Evolutionary conservation across 30 jellyfish, hydroid and myxozoan species (phyloP), one percentile per base, ranked within the genome.

Genomic region (Chrysaora quinquecirrha): DNA sequence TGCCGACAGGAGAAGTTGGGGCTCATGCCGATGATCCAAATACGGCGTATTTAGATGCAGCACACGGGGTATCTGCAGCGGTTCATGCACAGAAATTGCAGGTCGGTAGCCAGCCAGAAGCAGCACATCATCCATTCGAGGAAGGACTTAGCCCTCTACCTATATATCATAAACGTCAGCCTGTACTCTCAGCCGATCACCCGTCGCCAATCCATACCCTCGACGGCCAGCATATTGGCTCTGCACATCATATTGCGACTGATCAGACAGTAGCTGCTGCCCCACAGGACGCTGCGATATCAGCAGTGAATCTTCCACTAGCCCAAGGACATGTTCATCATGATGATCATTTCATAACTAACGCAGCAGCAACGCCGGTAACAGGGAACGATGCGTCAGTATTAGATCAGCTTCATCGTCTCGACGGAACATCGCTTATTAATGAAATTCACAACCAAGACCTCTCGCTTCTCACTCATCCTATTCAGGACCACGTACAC

Each of bases 81-180:
- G 30, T 84, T 47, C 86, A 84, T 47, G 81, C 76, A 12, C 90
- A 80, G 52, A 66, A 80, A 48, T 30, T 80, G 69, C 90, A 80
- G 54, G 69, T 80, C 9, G 90, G 90, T 14, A 21, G 32, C 21
- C 90, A 80, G 28, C 43, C 90, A 4, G 63, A 27, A 22, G 76
- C 84, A 16, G 83, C 83, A 3, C 83, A 80, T 50, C 77, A 7
- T 28, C 77, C 90, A 22, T 48, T 58, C 1, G 90, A 80, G 9
- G 90, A 80, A 6, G 90, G 83, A 20, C 76, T 80, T 0, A 80
- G 64, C 28, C 90, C 90, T 1, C 56, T 80, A n/a, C 61, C 90
- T 43, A 30, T 65, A 49, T 80, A 65, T 43, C 83, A 80, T 29
- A 80, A 60, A 19, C 61, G 48, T 7, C 66, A 31, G 1, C 71